phyloP scores from a whole-genome alignment of 2,797 vertebrate genomes.

The Avahi laniger region DNA sequence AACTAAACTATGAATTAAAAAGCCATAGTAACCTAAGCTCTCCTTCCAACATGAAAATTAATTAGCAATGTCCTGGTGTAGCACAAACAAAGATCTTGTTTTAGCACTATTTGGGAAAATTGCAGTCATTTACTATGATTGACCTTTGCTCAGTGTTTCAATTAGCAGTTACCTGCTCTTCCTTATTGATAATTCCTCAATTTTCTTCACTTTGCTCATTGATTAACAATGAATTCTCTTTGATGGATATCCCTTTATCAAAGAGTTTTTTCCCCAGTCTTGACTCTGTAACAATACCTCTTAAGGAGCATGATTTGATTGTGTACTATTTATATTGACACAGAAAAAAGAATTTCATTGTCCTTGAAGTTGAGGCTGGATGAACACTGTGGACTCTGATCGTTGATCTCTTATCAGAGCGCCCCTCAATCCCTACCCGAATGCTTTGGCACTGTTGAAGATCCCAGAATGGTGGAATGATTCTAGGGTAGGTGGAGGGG shows the following conservation, averaged over 20 bases:
- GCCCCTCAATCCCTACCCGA: background rate
- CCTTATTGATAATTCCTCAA: background rate
- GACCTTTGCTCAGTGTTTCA: slow-evolving; percentile 35
- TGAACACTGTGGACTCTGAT: background rate
- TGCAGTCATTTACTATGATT: slow-evolving; percentile 14
- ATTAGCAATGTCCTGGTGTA: background rate
- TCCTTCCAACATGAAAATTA: slow-evolving; percentile 50
- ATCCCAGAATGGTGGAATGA: background rate
- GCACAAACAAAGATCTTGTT: slow-evolving; percentile 33
- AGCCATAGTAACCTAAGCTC: background rate
- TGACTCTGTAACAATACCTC: background rate
- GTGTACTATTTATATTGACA: background rate
- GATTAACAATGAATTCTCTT: slow-evolving; percentile 30
- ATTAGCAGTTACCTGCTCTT: background rate
- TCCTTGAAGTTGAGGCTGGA: background rate
- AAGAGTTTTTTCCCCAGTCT: background rate
- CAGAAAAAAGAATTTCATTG: background rate
- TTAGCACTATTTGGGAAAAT: slow-evolving; percentile 29
- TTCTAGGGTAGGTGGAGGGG: background rate
- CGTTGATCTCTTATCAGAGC: background rate
- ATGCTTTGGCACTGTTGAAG: background rate
- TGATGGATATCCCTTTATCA: background rate
- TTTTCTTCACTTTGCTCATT: slow-evolving; percentile 39
- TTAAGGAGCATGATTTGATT: slow-evolving; percentile 4
- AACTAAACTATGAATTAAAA: slow-evolving; percentile 60